Evolutionary conservation across 2,113 vertebrate species (phyloP).

Genomic region (Hirundichthys speculiger): DNA sequence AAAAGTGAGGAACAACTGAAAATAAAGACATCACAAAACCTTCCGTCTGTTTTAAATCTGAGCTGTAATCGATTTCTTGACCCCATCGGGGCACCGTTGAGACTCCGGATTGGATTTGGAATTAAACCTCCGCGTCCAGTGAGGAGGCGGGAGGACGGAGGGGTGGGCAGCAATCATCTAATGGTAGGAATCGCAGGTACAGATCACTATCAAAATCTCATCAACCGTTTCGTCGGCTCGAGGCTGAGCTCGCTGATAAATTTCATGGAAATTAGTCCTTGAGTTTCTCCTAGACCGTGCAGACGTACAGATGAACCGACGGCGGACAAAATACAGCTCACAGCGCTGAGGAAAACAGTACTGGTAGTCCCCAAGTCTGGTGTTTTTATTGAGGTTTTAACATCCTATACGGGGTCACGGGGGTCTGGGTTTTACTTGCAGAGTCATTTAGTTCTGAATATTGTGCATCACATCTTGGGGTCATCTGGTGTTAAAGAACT

Average conservation of each 20-base stretch:
- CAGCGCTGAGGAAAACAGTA: too few species aligned
- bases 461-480: too few species aligned
- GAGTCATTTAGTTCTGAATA: too few species aligned
- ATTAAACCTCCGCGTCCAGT: constrained; percentile 67
- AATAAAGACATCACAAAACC: constrained; percentile 5
- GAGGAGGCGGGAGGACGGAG: not conserved
- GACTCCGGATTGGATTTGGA: constrained; percentile 62
- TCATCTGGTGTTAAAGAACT: too few species aligned
- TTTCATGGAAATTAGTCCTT: constrained; percentile 46
- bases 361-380: too few species aligned
- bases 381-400: too few species aligned
- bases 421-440: too few species aligned
- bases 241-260: constrained; percentile 32
- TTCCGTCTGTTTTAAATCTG: constrained; percentile 35
- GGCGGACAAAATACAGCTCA: constrained; percentile 12
- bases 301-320: constrained; percentile 25
- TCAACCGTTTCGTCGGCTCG: constrained; percentile 44
- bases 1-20: constrained; percentile 10
- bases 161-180: constrained; percentile 56
- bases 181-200: constrained; percentile 63
- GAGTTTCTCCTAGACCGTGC: constrained; percentile 11
- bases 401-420: too few species aligned
- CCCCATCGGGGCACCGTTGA: constrained; percentile 32
- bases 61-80: constrained; percentile 71
- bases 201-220: constrained; percentile 73